phyloP scores from a whole-genome alignment of 2,888 invertebrate genomes.

The Eupithecia inturbata region DNA sequence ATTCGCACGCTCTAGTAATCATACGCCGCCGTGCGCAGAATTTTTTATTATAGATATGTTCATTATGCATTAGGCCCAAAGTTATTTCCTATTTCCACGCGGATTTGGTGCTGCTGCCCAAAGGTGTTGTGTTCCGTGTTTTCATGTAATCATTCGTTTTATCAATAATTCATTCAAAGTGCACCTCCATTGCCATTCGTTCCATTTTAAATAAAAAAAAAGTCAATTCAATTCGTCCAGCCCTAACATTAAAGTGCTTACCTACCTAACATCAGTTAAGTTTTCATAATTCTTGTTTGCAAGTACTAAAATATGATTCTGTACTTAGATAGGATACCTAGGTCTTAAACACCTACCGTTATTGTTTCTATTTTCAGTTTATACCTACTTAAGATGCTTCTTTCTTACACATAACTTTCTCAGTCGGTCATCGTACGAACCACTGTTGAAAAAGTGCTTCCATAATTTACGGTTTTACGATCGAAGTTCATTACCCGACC shows the following conservation, averaged over 20 bases:
- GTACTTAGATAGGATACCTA: too few species aligned
- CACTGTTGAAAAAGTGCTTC: neutral
- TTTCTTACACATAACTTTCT: neutral
- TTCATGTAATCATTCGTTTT: neutral
- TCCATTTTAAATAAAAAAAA: too few species aligned
- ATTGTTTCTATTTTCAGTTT: neutral
- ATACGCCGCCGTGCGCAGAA: slow-evolving; percentile 25
- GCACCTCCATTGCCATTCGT: neutral
- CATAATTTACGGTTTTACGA: slow-evolving; percentile 2
- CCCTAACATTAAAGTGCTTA: too few species aligned
- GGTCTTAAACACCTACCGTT: too few species aligned
- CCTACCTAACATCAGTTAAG: too few species aligned
- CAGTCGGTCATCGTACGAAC: slow-evolving; percentile 7
- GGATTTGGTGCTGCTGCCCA: slow-evolving; percentile 13
- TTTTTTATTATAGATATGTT: slow-evolving; percentile 16
- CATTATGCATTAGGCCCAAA: slow-evolving; percentile 31
- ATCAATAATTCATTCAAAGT: neutral
- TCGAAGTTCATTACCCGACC: neutral
- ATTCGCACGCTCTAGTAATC: slow-evolving; percentile 65
- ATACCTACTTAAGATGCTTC: neutral
- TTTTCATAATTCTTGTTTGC: too few species aligned
- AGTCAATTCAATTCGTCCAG: too few species aligned
- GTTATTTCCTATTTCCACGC: slow-evolving; percentile 23
- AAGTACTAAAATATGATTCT: too few species aligned
- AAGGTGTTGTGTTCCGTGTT: neutral